A percentile compares a stretch with the other conserved stretches of the same genome.
These are phyloP conservation scores for Catharus bicknelli DNA, from an alignment of 2,113 vertebrate species.

Conservation along the genomic window DNA sequence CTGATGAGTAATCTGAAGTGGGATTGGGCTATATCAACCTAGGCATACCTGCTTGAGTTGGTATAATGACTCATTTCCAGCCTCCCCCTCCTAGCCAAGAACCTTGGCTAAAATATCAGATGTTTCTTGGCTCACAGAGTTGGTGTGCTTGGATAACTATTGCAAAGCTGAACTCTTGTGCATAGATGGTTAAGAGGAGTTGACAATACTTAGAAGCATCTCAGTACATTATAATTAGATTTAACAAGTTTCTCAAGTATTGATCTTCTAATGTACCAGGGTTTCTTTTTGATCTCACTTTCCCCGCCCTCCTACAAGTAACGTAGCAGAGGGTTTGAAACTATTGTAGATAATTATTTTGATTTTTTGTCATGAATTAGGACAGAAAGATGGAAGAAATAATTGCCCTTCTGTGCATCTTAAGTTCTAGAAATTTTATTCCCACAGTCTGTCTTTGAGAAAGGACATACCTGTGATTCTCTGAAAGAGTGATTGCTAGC, in stretches of 20 bases:
- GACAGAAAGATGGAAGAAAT: not conserved
- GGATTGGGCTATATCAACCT: not conserved
- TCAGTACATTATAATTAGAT: not conserved
- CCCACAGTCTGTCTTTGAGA: not conserved
- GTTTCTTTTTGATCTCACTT: not conserved
- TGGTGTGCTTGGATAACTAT: not conserved
- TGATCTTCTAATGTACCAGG: not conserved
- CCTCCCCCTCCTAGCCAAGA: not conserved
- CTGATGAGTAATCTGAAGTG: not conserved
- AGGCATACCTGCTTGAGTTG: not conserved
- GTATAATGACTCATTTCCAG: not conserved
- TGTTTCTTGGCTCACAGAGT: not conserved
- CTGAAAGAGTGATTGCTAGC: not conserved
- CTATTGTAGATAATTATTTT: not conserved
- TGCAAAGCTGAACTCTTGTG: not conserved
- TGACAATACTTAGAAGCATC: not conserved
- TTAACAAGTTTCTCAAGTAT: not conserved
- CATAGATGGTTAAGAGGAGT: not conserved
- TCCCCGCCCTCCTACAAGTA: not conserved
- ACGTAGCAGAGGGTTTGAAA: not conserved
- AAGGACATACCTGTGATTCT: not conserved
- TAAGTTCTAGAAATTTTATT: not conserved
- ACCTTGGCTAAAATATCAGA: not conserved
- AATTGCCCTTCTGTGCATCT: not conserved
- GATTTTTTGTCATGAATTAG: not conserved